Evolutionary conservation across 2,888 invertebrate species (phyloP).

Genomic region (Macrophya annulata): DNA sequence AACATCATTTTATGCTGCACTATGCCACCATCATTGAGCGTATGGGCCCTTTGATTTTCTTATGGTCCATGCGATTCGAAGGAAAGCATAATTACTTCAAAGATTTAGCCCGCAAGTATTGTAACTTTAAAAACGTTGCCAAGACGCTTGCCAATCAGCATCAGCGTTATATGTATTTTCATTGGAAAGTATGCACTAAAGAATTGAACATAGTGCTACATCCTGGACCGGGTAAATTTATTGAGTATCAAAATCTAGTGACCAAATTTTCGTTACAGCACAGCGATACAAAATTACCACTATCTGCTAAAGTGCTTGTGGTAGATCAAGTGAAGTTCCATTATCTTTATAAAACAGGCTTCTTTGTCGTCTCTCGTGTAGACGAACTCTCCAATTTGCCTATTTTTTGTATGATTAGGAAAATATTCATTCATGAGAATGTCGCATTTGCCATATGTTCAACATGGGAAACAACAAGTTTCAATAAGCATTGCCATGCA

Average conservation of each 20-base stretch:
- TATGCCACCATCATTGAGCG: constrained; percentile 45
- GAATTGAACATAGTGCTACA: constrained; percentile 29
- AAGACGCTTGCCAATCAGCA: constrained; percentile 58
- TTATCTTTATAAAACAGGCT: not conserved
- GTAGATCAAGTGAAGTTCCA: not conserved
- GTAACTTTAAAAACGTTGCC: constrained; percentile 57
- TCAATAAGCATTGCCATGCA: constrained; percentile 27
- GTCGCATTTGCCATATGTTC: constrained; percentile 26
- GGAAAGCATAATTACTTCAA: constrained; percentile 60
- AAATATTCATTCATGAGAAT: constrained; percentile 33
- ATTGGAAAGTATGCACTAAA: constrained; percentile 36
- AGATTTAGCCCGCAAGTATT: constrained; percentile 55
- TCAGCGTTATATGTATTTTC: constrained; percentile 50
- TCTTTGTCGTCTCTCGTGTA: not conserved
- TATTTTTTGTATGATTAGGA: not conserved
- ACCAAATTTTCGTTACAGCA: constrained; percentile 7
- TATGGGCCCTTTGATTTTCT: constrained; percentile 56
- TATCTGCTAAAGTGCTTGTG: constrained; percentile 18
- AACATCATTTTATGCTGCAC: constrained; percentile 54
- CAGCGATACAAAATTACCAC: not conserved
- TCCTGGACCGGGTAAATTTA: constrained; percentile 26
- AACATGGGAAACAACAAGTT: constrained; percentile 30
- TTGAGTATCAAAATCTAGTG: constrained; percentile 1
- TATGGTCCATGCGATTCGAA: constrained; percentile 58
- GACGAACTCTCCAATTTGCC: constrained; percentile 17